Evolutionary conservation across 2,113 vertebrate species (phyloP).

Genomic region (Oceanodroma tethys): DNA sequence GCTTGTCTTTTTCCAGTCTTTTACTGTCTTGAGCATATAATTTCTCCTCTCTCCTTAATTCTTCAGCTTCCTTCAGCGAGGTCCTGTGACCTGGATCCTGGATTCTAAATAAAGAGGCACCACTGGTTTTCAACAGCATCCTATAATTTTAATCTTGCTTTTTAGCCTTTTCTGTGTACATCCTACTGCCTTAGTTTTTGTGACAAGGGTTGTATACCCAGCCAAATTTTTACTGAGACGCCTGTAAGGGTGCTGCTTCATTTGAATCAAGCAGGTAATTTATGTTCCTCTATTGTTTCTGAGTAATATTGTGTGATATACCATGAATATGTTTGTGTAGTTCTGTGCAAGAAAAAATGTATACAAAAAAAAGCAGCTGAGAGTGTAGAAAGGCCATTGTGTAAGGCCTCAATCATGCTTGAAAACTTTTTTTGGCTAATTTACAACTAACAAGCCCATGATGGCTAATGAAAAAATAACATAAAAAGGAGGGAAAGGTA

Average conservation of each 20-base stretch:
- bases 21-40: not conserved
- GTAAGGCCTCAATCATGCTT: not conserved
- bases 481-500: not conserved
- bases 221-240: not conserved
- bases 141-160: not conserved
- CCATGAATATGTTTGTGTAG: not conserved
- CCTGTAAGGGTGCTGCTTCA: accelerated
- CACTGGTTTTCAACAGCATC: not conserved
- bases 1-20: not conserved
- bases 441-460: not conserved
- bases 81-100: not conserved
- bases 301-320: not conserved
- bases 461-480: not conserved
- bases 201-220: not conserved
- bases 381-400: not conserved
- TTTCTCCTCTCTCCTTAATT: not conserved
- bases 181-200: not conserved
- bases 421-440: not conserved
- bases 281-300: not conserved
- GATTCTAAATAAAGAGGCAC: not conserved
- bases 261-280: not conserved
- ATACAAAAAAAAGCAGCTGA: not conserved
- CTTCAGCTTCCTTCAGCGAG: not conserved
- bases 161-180: not conserved
- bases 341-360: not conserved